A percentile compares a stretch with the other conserved stretches of the same genome.
These are phyloP conservation scores for Odontamblyopus lacepedii DNA, from an alignment of 2,797 vertebrate species.

Conservation along the genomic window DNA sequence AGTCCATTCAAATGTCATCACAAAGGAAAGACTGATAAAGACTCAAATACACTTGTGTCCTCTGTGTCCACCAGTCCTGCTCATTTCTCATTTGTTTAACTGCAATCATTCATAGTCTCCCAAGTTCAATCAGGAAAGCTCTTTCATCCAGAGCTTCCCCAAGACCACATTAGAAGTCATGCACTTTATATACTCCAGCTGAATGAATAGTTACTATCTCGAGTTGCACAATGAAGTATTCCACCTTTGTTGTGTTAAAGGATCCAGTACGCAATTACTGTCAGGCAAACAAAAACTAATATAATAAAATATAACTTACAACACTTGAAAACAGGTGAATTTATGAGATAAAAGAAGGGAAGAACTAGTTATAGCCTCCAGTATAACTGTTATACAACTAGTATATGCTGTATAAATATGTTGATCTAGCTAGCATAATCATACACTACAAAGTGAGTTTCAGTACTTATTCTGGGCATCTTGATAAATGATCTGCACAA, in stretches of 20 bases:
- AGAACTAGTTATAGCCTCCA: too few species aligned
- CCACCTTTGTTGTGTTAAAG: constrained; percentile 2
- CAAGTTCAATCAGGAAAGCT: constrained; percentile 4
- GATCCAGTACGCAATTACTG: too few species aligned
- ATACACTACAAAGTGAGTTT: neutral
- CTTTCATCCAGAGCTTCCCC: constrained; percentile 1
- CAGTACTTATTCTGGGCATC: neutral
- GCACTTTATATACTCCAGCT: too few species aligned
- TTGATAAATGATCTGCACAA: constrained; percentile 14
- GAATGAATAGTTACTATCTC: too few species aligned
- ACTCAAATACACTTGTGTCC: constrained; percentile 17
- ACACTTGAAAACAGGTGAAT: too few species aligned
- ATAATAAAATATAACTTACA: too few species aligned
- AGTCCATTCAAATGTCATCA: constrained; percentile 50
- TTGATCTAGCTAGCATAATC: neutral
- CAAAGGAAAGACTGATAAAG: constrained; percentile 28
- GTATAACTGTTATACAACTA: too few species aligned
- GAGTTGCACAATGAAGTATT: neutral
- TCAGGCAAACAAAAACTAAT: too few species aligned
- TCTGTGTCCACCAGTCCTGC: neutral
- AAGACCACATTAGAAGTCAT: constrained; percentile 16
- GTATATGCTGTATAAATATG: neutral
- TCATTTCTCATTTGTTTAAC: constrained; percentile 14
- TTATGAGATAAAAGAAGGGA: too few species aligned
- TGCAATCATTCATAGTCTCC: neutral